Percentiles rank a stretch among this genome's conserved stretches.
Evolutionary conservation across 2,888 invertebrate genomes (phyloP).

Genomic region (Eupithecia pulchellata): DNA sequence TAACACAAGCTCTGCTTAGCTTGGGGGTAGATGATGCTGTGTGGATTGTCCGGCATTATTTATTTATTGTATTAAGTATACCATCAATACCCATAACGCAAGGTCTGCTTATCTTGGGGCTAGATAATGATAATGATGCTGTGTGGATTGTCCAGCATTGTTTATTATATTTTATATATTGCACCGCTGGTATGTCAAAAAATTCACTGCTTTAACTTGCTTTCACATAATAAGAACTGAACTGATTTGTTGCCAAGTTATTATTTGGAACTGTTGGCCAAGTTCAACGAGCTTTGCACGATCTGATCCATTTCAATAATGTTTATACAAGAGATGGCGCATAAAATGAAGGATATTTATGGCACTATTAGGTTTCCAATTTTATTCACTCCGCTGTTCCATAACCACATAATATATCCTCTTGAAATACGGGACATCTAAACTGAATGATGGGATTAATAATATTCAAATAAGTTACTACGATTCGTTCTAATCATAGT

Average conservation of each 20-base stretch:
- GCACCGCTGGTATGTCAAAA: constrained; percentile 4
- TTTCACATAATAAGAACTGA: constrained; percentile 9
- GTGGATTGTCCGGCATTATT: too few relatives aligned
- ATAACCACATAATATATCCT: constrained; percentile 15
- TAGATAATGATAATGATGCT: too few relatives aligned
- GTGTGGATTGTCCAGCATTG: too few relatives aligned
- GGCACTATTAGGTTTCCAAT: constrained; percentile 23
- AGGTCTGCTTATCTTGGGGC: too few relatives aligned
- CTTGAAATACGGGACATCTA: constrained; percentile 21
- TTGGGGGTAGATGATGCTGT: too few relatives aligned
- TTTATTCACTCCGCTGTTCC: constrained; percentile 18
- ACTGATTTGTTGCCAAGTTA: constrained; percentile 9
- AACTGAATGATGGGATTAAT: constrained; percentile 10
- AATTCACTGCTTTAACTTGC: constrained; percentile 2
- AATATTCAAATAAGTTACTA: neutral
- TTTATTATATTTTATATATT: too few relatives aligned
- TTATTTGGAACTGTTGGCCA: constrained; percentile 19
- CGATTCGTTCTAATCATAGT: neutral
- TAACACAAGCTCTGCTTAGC: too few relatives aligned
- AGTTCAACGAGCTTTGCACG: constrained; percentile 25
- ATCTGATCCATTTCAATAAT: constrained; percentile 19
- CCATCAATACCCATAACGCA: too few relatives aligned
- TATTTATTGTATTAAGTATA: too few relatives aligned
- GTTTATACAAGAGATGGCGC: constrained; percentile 26
- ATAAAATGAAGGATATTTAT: constrained; percentile 24